These are phyloP conservation scores for Terrapene triunguis DNA, from an alignment of 2,113 vertebrate species.

Conservation along the genomic window DNA sequence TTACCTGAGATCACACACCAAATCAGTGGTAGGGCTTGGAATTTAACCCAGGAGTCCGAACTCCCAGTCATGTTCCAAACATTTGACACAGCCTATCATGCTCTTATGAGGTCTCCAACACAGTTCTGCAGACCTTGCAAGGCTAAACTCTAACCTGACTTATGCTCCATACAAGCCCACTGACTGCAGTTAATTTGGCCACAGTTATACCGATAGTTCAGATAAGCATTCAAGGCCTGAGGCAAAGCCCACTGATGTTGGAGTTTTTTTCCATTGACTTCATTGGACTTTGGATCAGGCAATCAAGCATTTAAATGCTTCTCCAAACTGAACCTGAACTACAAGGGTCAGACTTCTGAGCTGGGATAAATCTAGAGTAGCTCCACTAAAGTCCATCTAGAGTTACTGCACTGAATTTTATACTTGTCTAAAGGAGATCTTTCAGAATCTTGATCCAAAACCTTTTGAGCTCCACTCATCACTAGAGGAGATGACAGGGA, in stretches of 20 bases:
- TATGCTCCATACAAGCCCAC: background rate
- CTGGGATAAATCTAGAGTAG: accelerated
- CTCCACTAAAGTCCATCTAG: accelerated
- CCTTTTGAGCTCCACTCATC: background rate
- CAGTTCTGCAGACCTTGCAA: background rate
- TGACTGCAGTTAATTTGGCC: background rate
- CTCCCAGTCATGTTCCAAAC: background rate
- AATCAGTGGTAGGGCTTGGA: background rate
- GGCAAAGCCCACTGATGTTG: background rate
- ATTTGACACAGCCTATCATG: background rate
- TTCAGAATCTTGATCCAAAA: background rate
- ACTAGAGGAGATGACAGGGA: background rate
- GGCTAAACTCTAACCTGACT: background rate
- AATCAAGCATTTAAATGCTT: background rate
- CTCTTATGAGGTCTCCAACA: background rate
- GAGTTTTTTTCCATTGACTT: background rate
- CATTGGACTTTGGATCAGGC: background rate
- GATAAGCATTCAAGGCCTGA: background rate
- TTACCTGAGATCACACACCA: background rate
- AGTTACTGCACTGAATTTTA: background rate
- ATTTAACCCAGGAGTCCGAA: background rate
- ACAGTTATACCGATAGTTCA: background rate
- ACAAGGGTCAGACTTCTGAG: background rate
- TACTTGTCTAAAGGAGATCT: background rate
- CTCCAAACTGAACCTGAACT: background rate